phyloP scores from a whole-genome alignment of 2,113 vertebrate species.

The Melanotaenia duboulayi region DNA sequence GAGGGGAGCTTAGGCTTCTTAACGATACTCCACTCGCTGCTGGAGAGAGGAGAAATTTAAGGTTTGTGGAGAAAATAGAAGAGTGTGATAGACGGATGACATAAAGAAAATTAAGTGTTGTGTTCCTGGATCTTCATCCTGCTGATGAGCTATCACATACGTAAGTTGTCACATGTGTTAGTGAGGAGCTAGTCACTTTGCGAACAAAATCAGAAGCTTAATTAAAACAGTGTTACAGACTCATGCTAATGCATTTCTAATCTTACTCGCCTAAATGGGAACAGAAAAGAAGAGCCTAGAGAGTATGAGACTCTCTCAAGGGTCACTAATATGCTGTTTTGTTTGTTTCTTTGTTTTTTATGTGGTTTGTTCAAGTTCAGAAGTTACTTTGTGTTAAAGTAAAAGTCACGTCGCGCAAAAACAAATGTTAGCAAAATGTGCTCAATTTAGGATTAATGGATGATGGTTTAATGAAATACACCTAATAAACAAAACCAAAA shows the following conservation, averaged over 20 bases:
- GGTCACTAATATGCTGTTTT: constrained; percentile 13
- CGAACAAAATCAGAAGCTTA: constrained; percentile 35
- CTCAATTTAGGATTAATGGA: too few relatives aligned
- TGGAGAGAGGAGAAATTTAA: constrained; percentile 39
- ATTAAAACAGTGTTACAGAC: constrained; percentile 46
- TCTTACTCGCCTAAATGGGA: constrained; percentile 13
- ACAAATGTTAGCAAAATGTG: too few relatives aligned
- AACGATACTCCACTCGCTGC: constrained; percentile 27
- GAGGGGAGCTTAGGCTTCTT: constrained; percentile 42
- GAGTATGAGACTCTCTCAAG: background rate
- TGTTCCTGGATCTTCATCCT: background rate
- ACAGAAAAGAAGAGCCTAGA: constrained; percentile 6
- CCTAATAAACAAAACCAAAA: too few relatives aligned
- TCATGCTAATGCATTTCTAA: constrained; percentile 34
- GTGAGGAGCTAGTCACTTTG: constrained; percentile 5
- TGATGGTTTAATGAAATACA: too few relatives aligned
- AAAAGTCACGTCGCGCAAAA: too few relatives aligned
- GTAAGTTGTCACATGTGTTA: background rate
- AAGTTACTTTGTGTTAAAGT: background rate
- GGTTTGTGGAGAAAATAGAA: background rate
- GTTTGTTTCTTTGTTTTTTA: background rate
- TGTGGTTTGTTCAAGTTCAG: background rate
- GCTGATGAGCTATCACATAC: background rate
- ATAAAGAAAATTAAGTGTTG: background rate
- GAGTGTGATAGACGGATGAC: background rate